Conservation (phyloP, 2,113 vertebrate genomes). For the Pithys albifrons region DNA sequence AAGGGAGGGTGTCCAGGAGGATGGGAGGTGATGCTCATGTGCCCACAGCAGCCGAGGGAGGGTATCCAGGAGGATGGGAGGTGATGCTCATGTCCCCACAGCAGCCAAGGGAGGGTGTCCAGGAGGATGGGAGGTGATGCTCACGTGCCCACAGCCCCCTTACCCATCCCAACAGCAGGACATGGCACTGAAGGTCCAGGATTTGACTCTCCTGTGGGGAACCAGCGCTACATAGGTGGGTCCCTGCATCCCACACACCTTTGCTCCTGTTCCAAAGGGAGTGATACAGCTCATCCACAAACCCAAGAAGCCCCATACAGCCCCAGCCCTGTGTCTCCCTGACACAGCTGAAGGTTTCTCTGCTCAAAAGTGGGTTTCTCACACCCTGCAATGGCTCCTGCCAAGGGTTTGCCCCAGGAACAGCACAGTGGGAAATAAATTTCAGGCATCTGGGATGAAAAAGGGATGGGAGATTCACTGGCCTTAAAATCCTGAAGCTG, state of each 20-base stretch:
- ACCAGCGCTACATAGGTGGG: accelerated
- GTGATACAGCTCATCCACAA: background rate
- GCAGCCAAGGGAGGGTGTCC: too few relatives aligned
- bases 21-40: too few relatives aligned
- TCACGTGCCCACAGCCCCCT: background rate
- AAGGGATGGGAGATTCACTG: background rate
- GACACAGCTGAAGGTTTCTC: background rate
- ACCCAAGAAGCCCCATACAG: background rate
- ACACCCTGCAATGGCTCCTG: background rate
- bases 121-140: too few relatives aligned
- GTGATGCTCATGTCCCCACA: background rate
- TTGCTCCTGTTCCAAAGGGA: background rate
- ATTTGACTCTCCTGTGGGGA: background rate
- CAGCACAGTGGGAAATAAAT: background rate
- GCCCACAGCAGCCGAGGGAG: background rate
- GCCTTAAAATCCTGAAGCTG: background rate
- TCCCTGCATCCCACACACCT: background rate
- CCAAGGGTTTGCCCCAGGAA: background rate
- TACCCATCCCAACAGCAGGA: background rate
- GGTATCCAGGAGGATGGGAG: too few relatives aligned
- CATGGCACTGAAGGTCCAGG: background rate
- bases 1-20: too few relatives aligned
- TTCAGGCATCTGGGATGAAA: background rate
- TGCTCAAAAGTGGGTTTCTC: background rate
- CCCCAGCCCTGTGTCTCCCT: accelerated